Evolutionary conservation across 2,797 vertebrate species (phyloP), one percentile per base, ranked within the genome.

Genomic region (Hemibagrus guttatus): DNA sequence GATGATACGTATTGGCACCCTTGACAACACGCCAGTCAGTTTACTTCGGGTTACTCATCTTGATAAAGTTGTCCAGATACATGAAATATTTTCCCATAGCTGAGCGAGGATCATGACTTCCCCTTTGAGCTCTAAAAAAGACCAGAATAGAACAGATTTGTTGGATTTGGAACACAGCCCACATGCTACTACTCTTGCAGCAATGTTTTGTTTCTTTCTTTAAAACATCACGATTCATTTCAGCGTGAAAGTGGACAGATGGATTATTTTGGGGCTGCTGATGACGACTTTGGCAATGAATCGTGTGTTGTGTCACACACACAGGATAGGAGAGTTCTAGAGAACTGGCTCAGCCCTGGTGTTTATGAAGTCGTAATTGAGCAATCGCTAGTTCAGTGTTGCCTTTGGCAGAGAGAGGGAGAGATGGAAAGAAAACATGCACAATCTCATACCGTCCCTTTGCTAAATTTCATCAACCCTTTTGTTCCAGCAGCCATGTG

Each of bases 51-150:
- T 64, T 64, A 17, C n/a, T n/a, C n/a, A n/a, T 79, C 80, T 85
- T 87, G 81, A 81, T 84, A 72, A 81, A 87, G 88, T 93, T 90
- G 80, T 87, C 93, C 52, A 92, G 93, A 91, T 94, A 93, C 89
- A 92, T 93, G 84, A 75, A 42, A 81, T 88, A 52, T 85, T 92
- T 93, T 93, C 90, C 90, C 90, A 92, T 88, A 86, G 83, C 6
- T 87, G 52, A 84, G 80, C 14, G 83, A 88, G 87, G 84, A 75
- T 83, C 21, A 86, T 91, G 87, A 89, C 84, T 86, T 91, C 90
- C 72, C 54, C 89, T 90, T 87, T 63, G 59, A 81, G 87, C 83
- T 92, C 87, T 76, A 84, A 85, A 1, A 91, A 92, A 87, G 89
- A 86, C 78, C 81, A 81, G 84, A 88, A 90, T 82, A 74, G 88